Percentiles rank a stretch among this genome's conserved stretches.
Evolutionary conservation across 2,888 invertebrate genomes (phyloP).

Genomic region (Epistrophella euchroma): DNA sequence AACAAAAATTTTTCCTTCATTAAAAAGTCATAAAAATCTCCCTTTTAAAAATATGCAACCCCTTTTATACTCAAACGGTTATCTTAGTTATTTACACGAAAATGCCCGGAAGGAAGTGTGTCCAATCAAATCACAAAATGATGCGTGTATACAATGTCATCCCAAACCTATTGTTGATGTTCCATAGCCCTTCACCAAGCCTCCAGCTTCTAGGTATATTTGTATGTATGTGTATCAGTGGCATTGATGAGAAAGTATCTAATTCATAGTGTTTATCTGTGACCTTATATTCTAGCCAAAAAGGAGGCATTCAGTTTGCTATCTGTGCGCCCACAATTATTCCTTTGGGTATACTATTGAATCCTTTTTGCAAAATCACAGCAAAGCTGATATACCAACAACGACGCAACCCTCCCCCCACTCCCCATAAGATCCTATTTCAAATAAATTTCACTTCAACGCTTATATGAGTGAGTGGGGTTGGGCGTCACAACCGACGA

Average conservation of each 20-base stretch:
- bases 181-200: background rate
- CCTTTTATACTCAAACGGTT: constrained; percentile 22
- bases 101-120: constrained; percentile 61
- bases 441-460: constrained; percentile 68
- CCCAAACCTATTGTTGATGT: background rate
- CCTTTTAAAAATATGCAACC: background rate
- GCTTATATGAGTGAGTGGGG: constrained; percentile 16
- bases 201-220: background rate
- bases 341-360: constrained; percentile 67
- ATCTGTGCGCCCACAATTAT: constrained; percentile 52
- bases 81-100: constrained; percentile 68
- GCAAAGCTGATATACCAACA: constrained; percentile 59
- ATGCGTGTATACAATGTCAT: constrained; percentile 66
- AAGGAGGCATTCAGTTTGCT: constrained; percentile 28
- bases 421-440: constrained; percentile 47
- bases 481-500: background rate
- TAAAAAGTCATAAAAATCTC: constrained; percentile 24
- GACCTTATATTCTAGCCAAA: constrained; percentile 54
- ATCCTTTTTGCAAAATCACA: constrained; percentile 67
- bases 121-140: constrained; percentile 70
- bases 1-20: background rate
- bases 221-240: background rate
- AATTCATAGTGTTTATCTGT: constrained; percentile 70
- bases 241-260: constrained; percentile 62
- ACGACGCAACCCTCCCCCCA: constrained; percentile 32